A percentile compares a stretch with the other conserved stretches of the same genome.
These are phyloP conservation scores for Falco naumanni DNA, from an alignment of 2,797 vertebrate species.

Conservation along the genomic window DNA sequence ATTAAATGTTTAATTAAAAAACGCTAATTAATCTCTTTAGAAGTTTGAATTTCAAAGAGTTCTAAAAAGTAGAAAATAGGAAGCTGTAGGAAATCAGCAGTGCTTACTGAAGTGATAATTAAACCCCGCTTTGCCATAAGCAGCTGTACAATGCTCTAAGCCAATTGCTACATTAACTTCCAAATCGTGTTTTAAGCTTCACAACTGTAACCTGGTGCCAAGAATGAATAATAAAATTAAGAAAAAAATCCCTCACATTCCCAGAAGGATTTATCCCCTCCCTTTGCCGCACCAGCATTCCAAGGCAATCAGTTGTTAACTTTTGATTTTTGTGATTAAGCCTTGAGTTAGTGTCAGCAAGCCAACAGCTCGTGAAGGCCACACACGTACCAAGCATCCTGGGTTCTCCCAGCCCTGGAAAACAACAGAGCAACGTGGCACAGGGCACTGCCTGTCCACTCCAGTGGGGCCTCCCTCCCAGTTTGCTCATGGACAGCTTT, in stretches of 20 bases:
- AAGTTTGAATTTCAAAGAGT: neutral
- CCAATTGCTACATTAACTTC: neutral
- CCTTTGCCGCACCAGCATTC: neutral
- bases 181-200: neutral
- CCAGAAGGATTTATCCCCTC: neutral
- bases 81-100: neutral
- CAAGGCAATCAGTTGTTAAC: fast-evolving
- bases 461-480: neutral
- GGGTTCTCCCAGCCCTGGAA: constrained; percentile 79
- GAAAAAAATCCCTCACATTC: neutral
- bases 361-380: neutral
- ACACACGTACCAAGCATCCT: constrained; percentile 86
- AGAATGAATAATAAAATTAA: neutral
- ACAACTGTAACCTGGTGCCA: neutral
- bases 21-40: neutral
- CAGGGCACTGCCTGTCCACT: constrained; percentile 79
- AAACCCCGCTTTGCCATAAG: neutral
- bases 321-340: neutral
- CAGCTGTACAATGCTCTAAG: neutral
- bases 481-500: constrained; percentile 67
- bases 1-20: neutral
- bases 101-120: neutral
- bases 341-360: neutral
- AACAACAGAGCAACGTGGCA: constrained; percentile 78
- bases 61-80: neutral